Percentiles rank a stretch among this genome's conserved stretches.
Conservation (phyloP, 1,140 invertebrate species). For the Arctopsyche grandis region DNA sequence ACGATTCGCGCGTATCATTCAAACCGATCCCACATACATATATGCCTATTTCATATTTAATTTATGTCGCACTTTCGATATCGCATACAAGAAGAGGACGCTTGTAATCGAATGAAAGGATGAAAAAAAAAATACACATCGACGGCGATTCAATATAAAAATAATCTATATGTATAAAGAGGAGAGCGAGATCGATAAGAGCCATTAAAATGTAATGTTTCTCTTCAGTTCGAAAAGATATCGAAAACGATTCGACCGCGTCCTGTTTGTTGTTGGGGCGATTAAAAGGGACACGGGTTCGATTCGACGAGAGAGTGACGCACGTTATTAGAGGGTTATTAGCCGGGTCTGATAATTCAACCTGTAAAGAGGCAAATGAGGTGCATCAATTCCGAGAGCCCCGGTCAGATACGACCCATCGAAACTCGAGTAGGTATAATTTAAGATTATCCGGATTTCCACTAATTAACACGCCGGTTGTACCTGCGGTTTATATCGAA, state of each 20-base stretch:
- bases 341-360: constrained; percentile 26
- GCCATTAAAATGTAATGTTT: constrained; percentile 28
- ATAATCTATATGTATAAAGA: neutral
- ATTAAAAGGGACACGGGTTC: constrained; percentile 20
- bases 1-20: too few species aligned
- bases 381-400: constrained; percentile 29
- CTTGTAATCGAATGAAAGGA: neutral
- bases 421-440: constrained; percentile 4
- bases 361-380: constrained; percentile 26
- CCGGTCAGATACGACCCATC: neutral
- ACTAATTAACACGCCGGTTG: neutral
- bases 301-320: constrained; percentile 8
- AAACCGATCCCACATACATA: too few species aligned
- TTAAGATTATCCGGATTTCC: neutral
- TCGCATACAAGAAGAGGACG: neutral
- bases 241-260: constrained; percentile 1
- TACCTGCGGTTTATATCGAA: neutral
- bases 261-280: neutral
- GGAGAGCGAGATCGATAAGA: constrained; percentile 9
- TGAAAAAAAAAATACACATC: neutral
- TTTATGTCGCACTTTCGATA: neutral
- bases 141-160: too few species aligned
- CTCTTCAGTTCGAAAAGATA: constrained; percentile 1
- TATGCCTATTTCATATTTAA: neutral
- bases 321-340: constrained; percentile 33